Percentiles rank a stretch among this genome's conserved stretches.
phyloP scores from a whole-genome alignment of 2,797 vertebrate species.

The Anguilla obscura region DNA sequence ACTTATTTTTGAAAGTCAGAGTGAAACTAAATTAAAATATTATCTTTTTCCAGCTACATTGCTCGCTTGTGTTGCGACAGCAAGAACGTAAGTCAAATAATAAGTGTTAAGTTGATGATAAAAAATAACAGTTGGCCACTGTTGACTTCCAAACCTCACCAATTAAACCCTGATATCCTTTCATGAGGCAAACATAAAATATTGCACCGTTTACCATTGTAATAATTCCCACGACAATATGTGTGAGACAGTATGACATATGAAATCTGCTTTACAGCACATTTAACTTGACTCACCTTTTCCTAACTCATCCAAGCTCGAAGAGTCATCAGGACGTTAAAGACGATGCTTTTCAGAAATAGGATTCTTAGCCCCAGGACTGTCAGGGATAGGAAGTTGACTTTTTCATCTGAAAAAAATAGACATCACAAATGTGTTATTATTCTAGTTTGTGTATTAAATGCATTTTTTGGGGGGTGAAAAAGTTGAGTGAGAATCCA shows the following conservation, averaged over 20 bases:
- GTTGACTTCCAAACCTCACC: not conserved
- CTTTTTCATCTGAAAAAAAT: slow-evolving; percentile 53
- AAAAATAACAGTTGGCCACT: not conserved
- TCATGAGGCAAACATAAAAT: not conserved
- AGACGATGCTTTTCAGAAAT: slow-evolving; percentile 70
- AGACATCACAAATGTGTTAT: not conserved
- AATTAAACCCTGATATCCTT: not conserved
- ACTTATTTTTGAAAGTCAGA: not conserved
- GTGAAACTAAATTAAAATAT: not conserved
- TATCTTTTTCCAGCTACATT: not conserved
- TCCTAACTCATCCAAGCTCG: slow-evolving; percentile 66
- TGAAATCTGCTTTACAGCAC: slow-evolving; percentile 7
- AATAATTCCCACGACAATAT: not conserved
- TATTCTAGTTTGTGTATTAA: not conserved
- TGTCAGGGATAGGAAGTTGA: slow-evolving; percentile 57
- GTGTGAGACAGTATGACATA: not conserved
- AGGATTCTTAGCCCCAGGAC: slow-evolving; percentile 64
- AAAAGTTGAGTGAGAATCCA: not conserved
- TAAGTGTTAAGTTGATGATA: not conserved
- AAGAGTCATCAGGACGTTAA: slow-evolving; percentile 71
- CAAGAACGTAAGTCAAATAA: not conserved
- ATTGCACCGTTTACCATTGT: not conserved
- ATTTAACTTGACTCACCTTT: not conserved
- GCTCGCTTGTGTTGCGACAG: not conserved
- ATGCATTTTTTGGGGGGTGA: not conserved